These are phyloP conservation scores for Nomada fabriciana DNA, from an alignment of 2,888 invertebrate genomes.

Conservation along the genomic window DNA sequence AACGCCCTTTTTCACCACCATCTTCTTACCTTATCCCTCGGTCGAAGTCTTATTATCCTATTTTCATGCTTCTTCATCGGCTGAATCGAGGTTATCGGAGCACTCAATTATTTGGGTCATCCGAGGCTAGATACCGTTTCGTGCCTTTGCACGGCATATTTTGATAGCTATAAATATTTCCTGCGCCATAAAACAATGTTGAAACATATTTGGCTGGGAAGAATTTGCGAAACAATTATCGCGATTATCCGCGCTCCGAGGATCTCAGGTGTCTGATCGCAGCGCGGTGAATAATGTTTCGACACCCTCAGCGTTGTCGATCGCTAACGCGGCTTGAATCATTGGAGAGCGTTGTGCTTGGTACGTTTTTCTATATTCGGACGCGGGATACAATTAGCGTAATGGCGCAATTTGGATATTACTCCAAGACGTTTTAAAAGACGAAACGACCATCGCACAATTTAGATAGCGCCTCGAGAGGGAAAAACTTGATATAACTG, in stretches of 20 bases:
- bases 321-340: neutral
- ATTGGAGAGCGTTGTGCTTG: neutral
- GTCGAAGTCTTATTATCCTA: constrained; percentile 56
- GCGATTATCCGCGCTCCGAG: neutral
- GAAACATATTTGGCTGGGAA: neutral
- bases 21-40: constrained; percentile 27
- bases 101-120: constrained; percentile 71
- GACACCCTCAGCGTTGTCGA: neutral
- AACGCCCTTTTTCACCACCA: constrained; percentile 18
- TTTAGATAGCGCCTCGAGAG: neutral
- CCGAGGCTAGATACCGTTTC: constrained; percentile 36
- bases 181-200: constrained; percentile 11
- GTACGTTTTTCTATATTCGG: neutral
- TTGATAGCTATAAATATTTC: constrained; percentile 49
- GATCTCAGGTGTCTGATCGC: neutral
- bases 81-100: constrained; percentile 63
- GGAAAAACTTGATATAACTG: constrained; percentile 17
- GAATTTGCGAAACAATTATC: constrained; percentile 2
- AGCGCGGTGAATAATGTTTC: neutral
- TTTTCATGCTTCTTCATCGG: constrained; percentile 63
- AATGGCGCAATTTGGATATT: neutral
- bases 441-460: neutral
- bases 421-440: neutral
- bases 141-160: constrained; percentile 30
- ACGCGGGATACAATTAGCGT: neutral